Percentiles rank a stretch among this genome's conserved stretches.
Conservation (phyloP, 2,797 vertebrate species). For the Helarctos malayanus region DNA sequence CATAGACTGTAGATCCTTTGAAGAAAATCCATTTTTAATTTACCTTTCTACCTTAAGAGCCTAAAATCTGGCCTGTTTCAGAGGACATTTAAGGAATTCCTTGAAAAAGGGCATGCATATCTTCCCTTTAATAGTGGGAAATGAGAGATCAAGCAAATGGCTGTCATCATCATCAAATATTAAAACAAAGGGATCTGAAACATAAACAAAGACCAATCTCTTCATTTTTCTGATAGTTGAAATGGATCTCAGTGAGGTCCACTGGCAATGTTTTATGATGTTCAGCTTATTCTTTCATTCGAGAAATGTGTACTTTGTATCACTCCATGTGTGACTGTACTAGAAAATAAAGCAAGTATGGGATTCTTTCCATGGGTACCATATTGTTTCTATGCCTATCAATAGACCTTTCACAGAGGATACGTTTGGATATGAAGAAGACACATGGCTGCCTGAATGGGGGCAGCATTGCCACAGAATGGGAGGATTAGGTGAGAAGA, state of each 20-base stretch:
- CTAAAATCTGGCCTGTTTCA: not conserved
- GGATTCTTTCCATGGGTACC: not conserved
- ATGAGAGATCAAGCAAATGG: not conserved
- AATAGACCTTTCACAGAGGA: not conserved
- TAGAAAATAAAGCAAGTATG: not conserved
- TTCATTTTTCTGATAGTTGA: not conserved
- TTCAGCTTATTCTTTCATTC: not conserved
- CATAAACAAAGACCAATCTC: not conserved
- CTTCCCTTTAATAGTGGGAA: not conserved
- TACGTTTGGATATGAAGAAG: not conserved
- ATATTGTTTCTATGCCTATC: fast-evolving
- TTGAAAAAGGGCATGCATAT: not conserved
- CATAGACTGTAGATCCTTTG: not conserved
- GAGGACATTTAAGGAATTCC: not conserved
- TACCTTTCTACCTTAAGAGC: not conserved
- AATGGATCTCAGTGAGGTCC: not conserved
- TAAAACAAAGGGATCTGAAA: not conserved
- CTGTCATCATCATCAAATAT: not conserved
- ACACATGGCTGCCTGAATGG: not conserved
- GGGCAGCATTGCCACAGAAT: fast-evolving
- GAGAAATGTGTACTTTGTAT: not conserved
- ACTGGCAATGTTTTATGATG: not conserved
- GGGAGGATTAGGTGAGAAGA: not conserved
- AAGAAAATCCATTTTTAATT: not conserved
- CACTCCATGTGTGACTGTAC: not conserved